Conservation (phyloP, 2,888 invertebrate genomes). For the Baccha elongata region DNA sequence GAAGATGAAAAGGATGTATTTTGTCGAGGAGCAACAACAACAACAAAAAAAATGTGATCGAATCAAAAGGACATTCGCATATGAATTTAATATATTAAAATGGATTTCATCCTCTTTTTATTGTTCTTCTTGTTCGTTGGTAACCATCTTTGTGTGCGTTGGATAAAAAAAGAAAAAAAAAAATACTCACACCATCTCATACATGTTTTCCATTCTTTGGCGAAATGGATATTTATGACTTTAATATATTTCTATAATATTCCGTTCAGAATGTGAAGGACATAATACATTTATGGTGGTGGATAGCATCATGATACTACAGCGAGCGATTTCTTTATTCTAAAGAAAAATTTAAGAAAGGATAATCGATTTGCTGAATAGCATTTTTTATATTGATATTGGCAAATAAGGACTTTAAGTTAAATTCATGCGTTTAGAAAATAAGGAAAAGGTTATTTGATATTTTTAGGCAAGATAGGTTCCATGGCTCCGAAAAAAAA, state of each 20-base stretch:
- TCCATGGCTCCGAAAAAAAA: too few relatives aligned
- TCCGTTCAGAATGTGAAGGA: slow-evolving; percentile 57
- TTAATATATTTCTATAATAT: slow-evolving; percentile 68
- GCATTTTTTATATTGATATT: neutral
- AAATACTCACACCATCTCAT: slow-evolving; percentile 12
- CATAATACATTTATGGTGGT: slow-evolving; percentile 6
- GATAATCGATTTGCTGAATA: slow-evolving; percentile 58
- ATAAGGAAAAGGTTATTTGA: too few relatives aligned
- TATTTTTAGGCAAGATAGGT: too few relatives aligned
- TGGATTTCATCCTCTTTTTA: slow-evolving; percentile 66
- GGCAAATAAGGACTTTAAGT: neutral
- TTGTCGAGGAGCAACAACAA: slow-evolving; percentile 2
- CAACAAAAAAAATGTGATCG: slow-evolving; percentile 61
- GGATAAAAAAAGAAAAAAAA: neutral
- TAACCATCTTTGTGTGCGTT: slow-evolving; percentile 34
- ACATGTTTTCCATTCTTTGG: slow-evolving; percentile 49
- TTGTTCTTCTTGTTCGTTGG: slow-evolving; percentile 39
- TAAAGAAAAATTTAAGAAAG: slow-evolving; percentile 60
- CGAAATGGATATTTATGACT: slow-evolving; percentile 71
- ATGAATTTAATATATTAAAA: slow-evolving; percentile 74
- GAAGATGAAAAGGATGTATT: slow-evolving; percentile 33
- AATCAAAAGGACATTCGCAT: slow-evolving; percentile 73
- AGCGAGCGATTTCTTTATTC: slow-evolving; percentile 2
- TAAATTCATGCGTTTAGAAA: too few relatives aligned
- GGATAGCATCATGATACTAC: neutral